phyloP scores from a whole-genome alignment of 2,888 invertebrate species.

The Fragum whitleyi region DNA sequence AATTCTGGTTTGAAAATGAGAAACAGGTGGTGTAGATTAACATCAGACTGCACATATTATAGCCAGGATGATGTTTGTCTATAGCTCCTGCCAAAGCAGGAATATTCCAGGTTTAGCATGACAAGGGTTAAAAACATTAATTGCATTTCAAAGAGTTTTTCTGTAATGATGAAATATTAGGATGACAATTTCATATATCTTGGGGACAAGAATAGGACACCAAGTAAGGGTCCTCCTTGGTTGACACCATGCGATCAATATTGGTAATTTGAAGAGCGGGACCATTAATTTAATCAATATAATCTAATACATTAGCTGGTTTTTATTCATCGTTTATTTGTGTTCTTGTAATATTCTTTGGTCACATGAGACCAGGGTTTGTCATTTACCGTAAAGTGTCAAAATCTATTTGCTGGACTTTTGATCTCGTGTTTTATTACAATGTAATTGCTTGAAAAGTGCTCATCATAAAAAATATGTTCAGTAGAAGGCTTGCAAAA shows the following conservation, averaged over 20 bases:
- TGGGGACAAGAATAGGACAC: neutral
- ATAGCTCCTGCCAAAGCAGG: too few relatives aligned
- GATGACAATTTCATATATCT: too few relatives aligned
- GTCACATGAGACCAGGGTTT: slow-evolving; percentile 55
- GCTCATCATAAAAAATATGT: slow-evolving; percentile 18
- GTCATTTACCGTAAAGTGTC: slow-evolving; percentile 51
- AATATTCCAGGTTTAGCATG: too few relatives aligned
- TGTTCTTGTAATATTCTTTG: slow-evolving; percentile 54
- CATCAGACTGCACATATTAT: too few relatives aligned
- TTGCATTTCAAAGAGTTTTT: too few relatives aligned
- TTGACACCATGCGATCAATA: slow-evolving; percentile 61
- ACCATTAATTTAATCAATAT: slow-evolving; percentile 67
- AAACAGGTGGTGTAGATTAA: too few relatives aligned
- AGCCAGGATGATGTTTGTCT: too few relatives aligned
- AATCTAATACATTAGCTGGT: slow-evolving; percentile 62
- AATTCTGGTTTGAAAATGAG: too few relatives aligned
- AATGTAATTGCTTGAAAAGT: slow-evolving; percentile 32
- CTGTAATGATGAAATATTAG: too few relatives aligned
- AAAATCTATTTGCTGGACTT: slow-evolving; percentile 42
- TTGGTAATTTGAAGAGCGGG: slow-evolving; percentile 44
- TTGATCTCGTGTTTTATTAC: slow-evolving; percentile 55
- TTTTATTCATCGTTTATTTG: slow-evolving; percentile 64
- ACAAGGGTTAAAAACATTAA: neutral
- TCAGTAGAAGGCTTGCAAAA: too few relatives aligned
- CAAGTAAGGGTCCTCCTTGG: slow-evolving; percentile 21